Conservation (phyloP, 2,113 vertebrate genomes). For the Phyllostomus hastatus region DNA sequence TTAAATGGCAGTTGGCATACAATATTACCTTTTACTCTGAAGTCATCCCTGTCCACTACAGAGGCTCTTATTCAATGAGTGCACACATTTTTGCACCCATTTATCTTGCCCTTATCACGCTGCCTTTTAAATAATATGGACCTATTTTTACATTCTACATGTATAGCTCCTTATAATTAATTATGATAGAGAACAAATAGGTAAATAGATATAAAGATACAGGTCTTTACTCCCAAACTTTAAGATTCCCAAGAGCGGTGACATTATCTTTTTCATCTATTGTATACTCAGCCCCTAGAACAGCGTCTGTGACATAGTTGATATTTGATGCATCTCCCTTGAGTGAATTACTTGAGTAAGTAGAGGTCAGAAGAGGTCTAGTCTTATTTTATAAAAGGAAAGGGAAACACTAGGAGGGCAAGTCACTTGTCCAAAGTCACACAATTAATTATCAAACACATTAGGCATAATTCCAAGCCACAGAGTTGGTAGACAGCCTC, state of each 20-base stretch:
- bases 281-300: neutral
- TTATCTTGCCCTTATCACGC: neutral
- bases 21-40: neutral
- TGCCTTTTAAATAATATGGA: neutral
- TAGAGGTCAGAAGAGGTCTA: conserved; percentile 24
- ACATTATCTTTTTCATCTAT: neutral
- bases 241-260: neutral
- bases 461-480: conserved; percentile 43
- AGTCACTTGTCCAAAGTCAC: conserved; percentile 65
- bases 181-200: neutral
- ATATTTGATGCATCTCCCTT: conserved; percentile 6
- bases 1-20: too few species aligned
- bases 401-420: conserved; percentile 31
- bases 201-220: neutral
- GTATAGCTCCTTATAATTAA: neutral
- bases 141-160: neutral
- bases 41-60: neutral
- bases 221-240: neutral
- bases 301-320: neutral
- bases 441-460: conserved; percentile 61
- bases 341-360: conserved; percentile 41
- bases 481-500: neutral
- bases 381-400: conserved; percentile 59
- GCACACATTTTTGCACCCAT: neutral
- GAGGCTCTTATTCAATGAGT: neutral